Base-by-base conservation (phyloP, 64 coral and sea anemone species). In the Montipora cactus region DNA sequence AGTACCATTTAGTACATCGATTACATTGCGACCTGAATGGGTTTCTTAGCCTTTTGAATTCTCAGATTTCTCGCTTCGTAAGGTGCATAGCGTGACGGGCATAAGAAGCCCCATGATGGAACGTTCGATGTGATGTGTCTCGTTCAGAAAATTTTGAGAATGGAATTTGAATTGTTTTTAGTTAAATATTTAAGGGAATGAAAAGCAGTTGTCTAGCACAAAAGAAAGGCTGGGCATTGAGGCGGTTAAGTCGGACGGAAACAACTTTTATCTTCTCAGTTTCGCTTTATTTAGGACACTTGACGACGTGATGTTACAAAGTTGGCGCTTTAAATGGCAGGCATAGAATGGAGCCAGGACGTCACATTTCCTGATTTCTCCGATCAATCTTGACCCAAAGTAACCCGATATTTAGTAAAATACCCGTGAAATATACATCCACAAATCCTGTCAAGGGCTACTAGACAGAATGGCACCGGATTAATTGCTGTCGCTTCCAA, bases 381-480 rank as follows among this genome's bases (percentile, higher is more conserved):
- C 37, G 59, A 50, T 66, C 72, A 25, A 61, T 93, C 92, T 84
- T 96, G 93, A 94, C 94, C 95, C 90, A 58, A 44, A 19, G 96
- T 95, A 98, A 98, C 90, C 46, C 55, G 96, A 98, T 98, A 98
- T 98, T 94, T 77, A 73, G 70, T 93, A 91, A 94, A 97, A 91
- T 94, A 79, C 44, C 81, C 82, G 21, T 88, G 81, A 91, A 97
- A 94, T 90, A 90, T 90, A 95, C 81, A 37, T 45, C 58, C 47
- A 96, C 93, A 94, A 94, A 91, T 91, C 88, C 94, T 91, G 81
- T 78, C 79, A 67, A 79, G 22, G 28, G 66, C 21, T 37, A 37
- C 37, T 22, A 90, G 96, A 75, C 96, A 77, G 70, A 25, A 47
- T 91, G 96, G 93, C 96, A 87, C 96, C 96, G 67, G 47, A 72